Evolutionary conservation across 2,797 vertebrate species (phyloP).

Genomic region (Petrocephalus schoutedeni): DNA sequence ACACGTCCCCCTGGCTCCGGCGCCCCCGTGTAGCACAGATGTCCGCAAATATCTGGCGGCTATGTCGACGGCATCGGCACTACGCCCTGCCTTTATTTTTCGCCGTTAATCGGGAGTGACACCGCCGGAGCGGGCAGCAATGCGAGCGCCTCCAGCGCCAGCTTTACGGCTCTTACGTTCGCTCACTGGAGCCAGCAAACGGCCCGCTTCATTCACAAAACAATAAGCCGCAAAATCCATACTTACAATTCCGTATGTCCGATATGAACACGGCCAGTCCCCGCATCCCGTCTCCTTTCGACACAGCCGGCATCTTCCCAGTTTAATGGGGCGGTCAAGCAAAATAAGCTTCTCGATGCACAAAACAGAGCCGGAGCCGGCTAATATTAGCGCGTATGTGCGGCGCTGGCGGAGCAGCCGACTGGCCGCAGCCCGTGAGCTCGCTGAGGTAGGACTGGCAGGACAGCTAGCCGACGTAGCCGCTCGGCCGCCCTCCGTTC

Average conservation of each 20-base stretch:
- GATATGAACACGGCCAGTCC: conserved; percentile 90
- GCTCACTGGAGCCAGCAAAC: background rate
- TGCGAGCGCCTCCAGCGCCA: background rate
- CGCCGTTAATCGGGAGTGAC: background rate
- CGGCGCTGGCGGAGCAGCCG: background rate
- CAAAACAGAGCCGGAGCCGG: background rate
- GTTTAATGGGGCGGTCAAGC: background rate
- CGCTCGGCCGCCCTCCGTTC: background rate
- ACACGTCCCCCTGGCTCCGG: background rate
- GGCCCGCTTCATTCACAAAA: background rate
- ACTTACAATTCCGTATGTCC: conserved; percentile 90
- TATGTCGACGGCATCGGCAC: background rate
- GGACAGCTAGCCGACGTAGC: conserved; percentile 2
- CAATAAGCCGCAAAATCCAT: conserved; percentile 3
- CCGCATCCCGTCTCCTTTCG: conserved; percentile 81
- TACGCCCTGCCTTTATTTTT: conserved; percentile 1
- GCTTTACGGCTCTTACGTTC: background rate
- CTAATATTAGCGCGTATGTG: background rate
- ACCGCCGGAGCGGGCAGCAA: background rate
- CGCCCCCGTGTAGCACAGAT: background rate
- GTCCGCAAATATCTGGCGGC: background rate
- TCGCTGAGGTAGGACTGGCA: background rate
- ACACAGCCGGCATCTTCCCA: conserved; percentile 70
- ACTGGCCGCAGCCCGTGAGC: background rate
- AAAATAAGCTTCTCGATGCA: background rate